A percentile compares a stretch with the other conserved stretches of the same genome.
Evolutionary conservation across 1,140 invertebrate species (phyloP).

Genomic region (Manduca sexta): DNA sequence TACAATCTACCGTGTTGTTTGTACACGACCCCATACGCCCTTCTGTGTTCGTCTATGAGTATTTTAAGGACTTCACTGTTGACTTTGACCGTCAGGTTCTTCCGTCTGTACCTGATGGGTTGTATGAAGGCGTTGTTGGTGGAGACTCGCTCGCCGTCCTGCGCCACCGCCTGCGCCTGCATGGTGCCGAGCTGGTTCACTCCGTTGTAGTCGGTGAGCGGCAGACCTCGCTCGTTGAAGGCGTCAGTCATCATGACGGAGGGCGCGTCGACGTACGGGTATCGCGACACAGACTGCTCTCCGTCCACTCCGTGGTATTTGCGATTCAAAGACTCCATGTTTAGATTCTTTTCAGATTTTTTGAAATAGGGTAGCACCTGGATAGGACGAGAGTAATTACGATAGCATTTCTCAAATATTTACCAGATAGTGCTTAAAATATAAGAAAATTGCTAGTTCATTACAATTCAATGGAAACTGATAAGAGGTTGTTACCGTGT

Average conservation of each 20-base stretch:
- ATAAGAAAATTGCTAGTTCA: too few relatives aligned
- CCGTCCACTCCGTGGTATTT: conserved; percentile 75
- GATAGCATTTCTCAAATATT: too few relatives aligned
- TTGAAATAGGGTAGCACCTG: conserved; percentile 85
- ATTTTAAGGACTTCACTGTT: conserved; percentile 80
- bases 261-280: conserved; percentile 75
- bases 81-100: conserved; percentile 81
- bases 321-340: conserved; percentile 49
- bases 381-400: background rate
- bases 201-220: conserved; percentile 72
- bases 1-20: conserved; percentile 69
- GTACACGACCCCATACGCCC: conserved; percentile 80
- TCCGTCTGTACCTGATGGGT: conserved; percentile 78
- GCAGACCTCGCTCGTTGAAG: conserved; percentile 74
- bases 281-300: conserved; percentile 75
- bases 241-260: conserved; percentile 71
- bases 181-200: conserved; percentile 73
- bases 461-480: too few relatives aligned
- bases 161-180: conserved; percentile 72
- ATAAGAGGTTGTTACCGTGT: too few relatives aligned
- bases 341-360: conserved; percentile 82
- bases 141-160: conserved; percentile 78
- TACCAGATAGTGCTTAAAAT: too few relatives aligned
- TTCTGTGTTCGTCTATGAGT: conserved; percentile 80
- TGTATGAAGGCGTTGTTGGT: conserved; percentile 83